These are phyloP conservation scores for Xiphophorus maculatus DNA, from an alignment of 2,113 vertebrate species.

Conservation along the genomic window DNA sequence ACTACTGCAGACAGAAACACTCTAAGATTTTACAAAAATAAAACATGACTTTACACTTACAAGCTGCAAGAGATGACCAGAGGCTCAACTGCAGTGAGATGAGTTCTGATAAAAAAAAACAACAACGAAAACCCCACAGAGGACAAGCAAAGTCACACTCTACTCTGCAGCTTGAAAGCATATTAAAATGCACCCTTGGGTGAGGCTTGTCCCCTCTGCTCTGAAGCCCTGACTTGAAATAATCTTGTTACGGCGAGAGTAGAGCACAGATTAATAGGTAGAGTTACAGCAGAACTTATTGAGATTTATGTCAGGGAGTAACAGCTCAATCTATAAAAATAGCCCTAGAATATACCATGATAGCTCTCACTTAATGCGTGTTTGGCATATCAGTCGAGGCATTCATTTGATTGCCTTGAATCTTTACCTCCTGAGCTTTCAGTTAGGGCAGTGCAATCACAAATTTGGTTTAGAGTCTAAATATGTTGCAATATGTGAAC, in stretches of 20 bases:
- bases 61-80: constrained; percentile 18
- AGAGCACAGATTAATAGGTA: constrained; percentile 62
- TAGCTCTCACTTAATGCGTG: constrained; percentile 24
- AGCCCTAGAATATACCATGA: constrained; percentile 22
- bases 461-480: constrained; percentile 29
- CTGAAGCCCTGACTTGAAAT: constrained; percentile 59
- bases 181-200: constrained; percentile 71
- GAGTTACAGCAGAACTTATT: constrained; percentile 53
- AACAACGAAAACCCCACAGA: constrained; percentile 14
- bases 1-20: not conserved
- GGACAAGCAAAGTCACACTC: constrained; percentile 70
- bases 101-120: constrained; percentile 21
- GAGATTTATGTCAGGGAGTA: constrained; percentile 63
- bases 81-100: constrained; percentile 28
- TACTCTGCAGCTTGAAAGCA: constrained; percentile 61
- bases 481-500: constrained; percentile 36
- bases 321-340: constrained; percentile 50
- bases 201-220: constrained; percentile 63
- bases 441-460: not conserved
- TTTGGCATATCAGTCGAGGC: constrained; percentile 8
- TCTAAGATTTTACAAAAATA: not conserved
- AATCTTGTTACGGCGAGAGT: constrained; percentile 67
- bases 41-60: not conserved
- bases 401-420: constrained; percentile 39
- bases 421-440: constrained; percentile 23